Percentiles rank a stretch among this genome's conserved stretches.
Evolutionary conservation across 2,113 vertebrate genomes (phyloP).

Genomic region (Pogonocichla stellata): DNA sequence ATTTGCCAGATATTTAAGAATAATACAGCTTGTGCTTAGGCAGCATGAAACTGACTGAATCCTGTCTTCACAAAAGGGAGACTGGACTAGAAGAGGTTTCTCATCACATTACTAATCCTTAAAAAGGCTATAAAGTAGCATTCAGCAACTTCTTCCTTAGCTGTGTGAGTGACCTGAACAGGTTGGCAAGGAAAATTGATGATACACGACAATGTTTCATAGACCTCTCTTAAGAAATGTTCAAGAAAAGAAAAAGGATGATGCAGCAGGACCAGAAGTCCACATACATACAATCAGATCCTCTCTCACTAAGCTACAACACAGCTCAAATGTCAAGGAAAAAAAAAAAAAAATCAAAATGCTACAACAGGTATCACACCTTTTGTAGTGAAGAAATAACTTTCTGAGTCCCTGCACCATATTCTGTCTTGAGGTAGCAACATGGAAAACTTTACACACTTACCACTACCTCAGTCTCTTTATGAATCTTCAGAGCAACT

Average conservation of each 20-base stretch:
- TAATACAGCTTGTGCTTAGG: background rate
- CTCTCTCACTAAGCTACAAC: background rate
- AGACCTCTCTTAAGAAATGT: background rate
- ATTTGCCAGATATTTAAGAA: background rate
- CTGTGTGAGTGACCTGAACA: background rate
- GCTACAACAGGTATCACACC: background rate
- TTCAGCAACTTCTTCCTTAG: background rate
- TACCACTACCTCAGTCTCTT: constrained; percentile 35
- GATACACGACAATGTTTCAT: background rate
- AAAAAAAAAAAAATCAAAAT: background rate
- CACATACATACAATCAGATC: background rate
- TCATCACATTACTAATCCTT: background rate
- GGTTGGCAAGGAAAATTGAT: background rate
- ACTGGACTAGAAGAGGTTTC: background rate
- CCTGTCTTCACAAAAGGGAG: background rate
- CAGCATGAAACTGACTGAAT: background rate
- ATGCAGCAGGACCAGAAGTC: constrained; percentile 1
- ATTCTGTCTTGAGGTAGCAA: constrained; percentile 54
- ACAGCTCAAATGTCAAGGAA: background rate
- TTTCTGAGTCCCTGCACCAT: constrained; percentile 38
- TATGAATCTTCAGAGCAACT: constrained; percentile 25
- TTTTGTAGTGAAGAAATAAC: background rate
- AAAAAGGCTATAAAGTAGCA: background rate
- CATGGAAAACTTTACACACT: constrained; percentile 14
- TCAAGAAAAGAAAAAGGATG: background rate